These are phyloP conservation scores for Pyrrhia umbra DNA, from an alignment of 2,888 invertebrate genomes.

Conservation along the genomic window DNA sequence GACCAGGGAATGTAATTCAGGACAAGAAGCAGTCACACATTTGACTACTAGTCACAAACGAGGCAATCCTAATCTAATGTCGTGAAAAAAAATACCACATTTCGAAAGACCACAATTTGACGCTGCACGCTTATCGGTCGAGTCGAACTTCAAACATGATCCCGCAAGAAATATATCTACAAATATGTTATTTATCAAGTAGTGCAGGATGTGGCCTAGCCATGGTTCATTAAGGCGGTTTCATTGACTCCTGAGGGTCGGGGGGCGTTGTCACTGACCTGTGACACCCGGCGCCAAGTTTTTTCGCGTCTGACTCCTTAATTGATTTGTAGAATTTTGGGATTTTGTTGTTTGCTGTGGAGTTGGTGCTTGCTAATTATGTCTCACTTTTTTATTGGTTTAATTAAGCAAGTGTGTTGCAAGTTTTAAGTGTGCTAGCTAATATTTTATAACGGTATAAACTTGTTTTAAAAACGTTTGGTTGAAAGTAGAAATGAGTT, in stretches of 20 bases:
- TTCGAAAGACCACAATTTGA: neutral
- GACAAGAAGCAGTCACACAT: no score
- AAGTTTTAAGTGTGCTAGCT: neutral
- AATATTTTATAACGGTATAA: no score
- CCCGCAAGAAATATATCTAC: constrained; percentile 18
- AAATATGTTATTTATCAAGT: constrained; percentile 48
- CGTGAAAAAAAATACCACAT: neutral
- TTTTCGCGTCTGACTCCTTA: constrained; percentile 67
- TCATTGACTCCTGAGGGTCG: constrained; percentile 58
- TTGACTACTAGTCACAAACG: no score
- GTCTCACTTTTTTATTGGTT: neutral
- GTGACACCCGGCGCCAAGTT: constrained; percentile 84
- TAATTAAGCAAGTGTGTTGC: neutral
- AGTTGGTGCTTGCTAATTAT: constrained; percentile 20
- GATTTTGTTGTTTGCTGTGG: neutral
- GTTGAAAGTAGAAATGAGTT: no score
- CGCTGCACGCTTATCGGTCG: constrained; percentile 19
- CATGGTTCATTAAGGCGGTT: constrained; percentile 78
- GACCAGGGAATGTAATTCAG: no score
- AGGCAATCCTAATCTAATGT: no score
- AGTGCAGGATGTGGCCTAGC: constrained; percentile 68
- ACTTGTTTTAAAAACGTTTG: no score
- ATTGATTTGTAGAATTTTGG: constrained; percentile 51
- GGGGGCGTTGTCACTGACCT: constrained; percentile 75
- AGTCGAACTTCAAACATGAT: constrained; percentile 34